These are phyloP conservation scores for Myrmecophaga tridactyla DNA, from an alignment of 2,113 vertebrate species.

Conservation along the genomic window DNA sequence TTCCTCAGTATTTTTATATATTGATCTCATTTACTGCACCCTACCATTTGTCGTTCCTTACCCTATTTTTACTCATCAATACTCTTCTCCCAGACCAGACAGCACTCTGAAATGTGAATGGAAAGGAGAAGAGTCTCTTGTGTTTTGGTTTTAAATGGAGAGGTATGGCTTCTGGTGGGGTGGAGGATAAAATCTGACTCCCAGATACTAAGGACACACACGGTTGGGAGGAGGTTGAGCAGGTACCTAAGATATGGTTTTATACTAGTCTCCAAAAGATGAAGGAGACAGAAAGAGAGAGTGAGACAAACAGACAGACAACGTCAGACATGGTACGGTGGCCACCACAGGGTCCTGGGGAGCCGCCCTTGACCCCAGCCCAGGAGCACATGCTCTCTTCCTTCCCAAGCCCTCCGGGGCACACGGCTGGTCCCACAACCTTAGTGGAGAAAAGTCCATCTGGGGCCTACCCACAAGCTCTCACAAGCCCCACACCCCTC, in stretches of 20 bases:
- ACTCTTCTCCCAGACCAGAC: background rate
- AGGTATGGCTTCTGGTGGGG: too few relatives aligned
- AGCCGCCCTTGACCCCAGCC: background rate
- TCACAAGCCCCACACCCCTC: too few relatives aligned
- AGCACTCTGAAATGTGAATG: background rate
- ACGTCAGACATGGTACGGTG: background rate
- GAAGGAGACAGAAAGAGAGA: too few relatives aligned
- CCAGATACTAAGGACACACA: background rate
- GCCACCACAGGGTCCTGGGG: background rate
- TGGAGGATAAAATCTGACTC: background rate
- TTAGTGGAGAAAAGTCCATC: background rate
- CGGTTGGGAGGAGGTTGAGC: background rate
- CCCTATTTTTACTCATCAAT: background rate
- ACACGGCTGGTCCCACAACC: background rate
- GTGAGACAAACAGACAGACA: too few relatives aligned
- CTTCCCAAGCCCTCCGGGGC: too few relatives aligned
- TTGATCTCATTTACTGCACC: background rate
- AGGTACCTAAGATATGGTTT: too few relatives aligned
- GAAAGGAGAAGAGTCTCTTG: background rate
- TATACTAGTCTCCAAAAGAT: too few relatives aligned
- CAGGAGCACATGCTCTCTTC: background rate
- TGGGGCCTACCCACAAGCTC: accelerated
- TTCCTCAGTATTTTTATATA: background rate
- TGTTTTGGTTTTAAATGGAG: background rate
- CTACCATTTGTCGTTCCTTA: background rate